Percentiles rank a stretch among this genome's conserved stretches.
Evolutionary conservation across 1,140 invertebrate species (phyloP).

Genomic region (Pseudomyrmex dendroicus): DNA sequence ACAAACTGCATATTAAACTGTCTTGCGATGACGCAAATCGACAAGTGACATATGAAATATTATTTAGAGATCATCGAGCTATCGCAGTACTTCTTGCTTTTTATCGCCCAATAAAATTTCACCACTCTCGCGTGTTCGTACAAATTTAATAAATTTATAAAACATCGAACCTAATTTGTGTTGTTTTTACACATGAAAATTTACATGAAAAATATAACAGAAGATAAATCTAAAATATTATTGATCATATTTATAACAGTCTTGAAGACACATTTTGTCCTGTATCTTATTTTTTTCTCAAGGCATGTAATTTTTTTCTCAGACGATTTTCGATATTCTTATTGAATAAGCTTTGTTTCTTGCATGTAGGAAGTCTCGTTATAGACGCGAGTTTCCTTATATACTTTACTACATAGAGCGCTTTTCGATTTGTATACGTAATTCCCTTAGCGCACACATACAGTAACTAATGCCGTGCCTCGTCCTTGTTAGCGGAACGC

Average conservation of each 20-base stretch:
- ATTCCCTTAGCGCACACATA: slow-evolving; percentile 14
- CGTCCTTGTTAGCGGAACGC: slow-evolving; percentile 43
- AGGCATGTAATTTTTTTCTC: too few species aligned
- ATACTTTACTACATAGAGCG: slow-evolving; percentile 11
- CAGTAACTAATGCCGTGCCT: slow-evolving; percentile 25
- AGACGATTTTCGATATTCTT: neutral
- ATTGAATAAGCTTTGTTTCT: slow-evolving; percentile 19
- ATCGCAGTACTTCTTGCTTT: neutral
- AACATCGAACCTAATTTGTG: neutral
- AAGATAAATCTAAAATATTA: too few species aligned
- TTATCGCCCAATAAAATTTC: neutral
- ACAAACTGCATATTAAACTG: slow-evolving; percentile 14
- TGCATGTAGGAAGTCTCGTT: slow-evolving; percentile 28
- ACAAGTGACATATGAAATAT: neutral
- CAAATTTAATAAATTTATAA: slow-evolving; percentile 30
- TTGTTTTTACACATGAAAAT: too few species aligned
- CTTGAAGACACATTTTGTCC: too few species aligned
- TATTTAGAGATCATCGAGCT: slow-evolving; percentile 37
- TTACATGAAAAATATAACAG: too few species aligned
- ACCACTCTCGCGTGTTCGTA: neutral
- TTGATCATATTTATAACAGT: too few species aligned
- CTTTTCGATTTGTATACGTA: slow-evolving; percentile 36
- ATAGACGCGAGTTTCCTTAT: neutral
- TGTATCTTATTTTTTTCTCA: too few species aligned
- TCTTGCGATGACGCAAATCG: slow-evolving; percentile 1